phyloP scores from a whole-genome alignment of 2,888 invertebrate genomes.

The Mesoligia furuncula region DNA sequence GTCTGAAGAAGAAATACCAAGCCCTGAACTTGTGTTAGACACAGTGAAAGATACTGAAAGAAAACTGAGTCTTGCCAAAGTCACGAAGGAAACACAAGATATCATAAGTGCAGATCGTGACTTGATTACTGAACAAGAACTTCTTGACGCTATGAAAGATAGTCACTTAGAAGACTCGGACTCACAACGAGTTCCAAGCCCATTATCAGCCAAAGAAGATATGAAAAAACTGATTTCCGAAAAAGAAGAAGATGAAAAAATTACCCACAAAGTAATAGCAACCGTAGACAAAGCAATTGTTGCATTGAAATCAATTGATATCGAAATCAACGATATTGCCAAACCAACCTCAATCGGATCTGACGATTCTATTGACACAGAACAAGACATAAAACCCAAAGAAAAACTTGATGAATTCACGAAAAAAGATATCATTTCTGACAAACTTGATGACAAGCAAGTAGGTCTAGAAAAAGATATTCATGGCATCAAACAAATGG shows the following conservation, averaged over 20 bases:
- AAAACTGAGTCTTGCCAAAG: slow-evolving; percentile 2
- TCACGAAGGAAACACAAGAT: background rate
- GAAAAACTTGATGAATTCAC: slow-evolving; percentile 17
- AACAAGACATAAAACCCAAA: slow-evolving; percentile 24
- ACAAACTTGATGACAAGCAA: slow-evolving; percentile 83
- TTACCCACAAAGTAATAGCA: slow-evolving; percentile 9
- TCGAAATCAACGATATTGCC: slow-evolving; percentile 32
- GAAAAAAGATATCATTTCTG: slow-evolving; percentile 58
- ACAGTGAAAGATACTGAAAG: slow-evolving; percentile 13
- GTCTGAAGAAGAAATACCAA: slow-evolving; percentile 41
- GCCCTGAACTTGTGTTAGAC: slow-evolving; percentile 58
- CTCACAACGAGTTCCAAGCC: slow-evolving; percentile 18
- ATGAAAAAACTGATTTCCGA: slow-evolving; percentile 41
- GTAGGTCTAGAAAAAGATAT: slow-evolving; percentile 82
- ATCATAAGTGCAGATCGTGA: slow-evolving; percentile 7
- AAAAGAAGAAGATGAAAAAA: slow-evolving; percentile 50
- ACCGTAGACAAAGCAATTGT: background rate
- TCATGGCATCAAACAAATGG: slow-evolving; percentile 44
- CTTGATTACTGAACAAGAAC: slow-evolving; percentile 13
- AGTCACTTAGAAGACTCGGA: background rate
- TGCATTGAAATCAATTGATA: slow-evolving; percentile 35
- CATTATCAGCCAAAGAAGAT: slow-evolving; percentile 48
- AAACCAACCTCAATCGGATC: slow-evolving; percentile 3
- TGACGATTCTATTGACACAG: slow-evolving; percentile 13
- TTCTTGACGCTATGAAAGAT: slow-evolving; percentile 28